Evolutionary conservation across 2,113 vertebrate genomes (phyloP), one percentile per base, ranked within the genome.

Genomic region (Vidua macroura): DNA sequence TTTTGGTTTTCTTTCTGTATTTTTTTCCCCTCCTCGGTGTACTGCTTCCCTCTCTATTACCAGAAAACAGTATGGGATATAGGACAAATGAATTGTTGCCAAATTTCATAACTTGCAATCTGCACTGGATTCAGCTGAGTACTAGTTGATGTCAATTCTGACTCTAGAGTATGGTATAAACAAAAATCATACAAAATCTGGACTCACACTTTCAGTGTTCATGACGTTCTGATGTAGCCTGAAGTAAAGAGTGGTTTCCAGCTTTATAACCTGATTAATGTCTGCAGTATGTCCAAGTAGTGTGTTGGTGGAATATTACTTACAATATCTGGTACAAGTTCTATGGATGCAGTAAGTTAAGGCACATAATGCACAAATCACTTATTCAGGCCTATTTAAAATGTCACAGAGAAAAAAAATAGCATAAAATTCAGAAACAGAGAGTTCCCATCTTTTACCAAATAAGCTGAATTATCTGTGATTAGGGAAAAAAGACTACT

Each of bases 11-110:
- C 7, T 23, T 59, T 44, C 13, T 30, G 0, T 24, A 1, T 10
- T 17, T 18, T 44, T 68, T 24, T 21, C 3, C 2, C n/a, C 7
- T 1, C 14, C 11, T 14, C 6, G 7, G 9, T 35, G 4, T 28
- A 19, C n/a, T 77, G 2, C 17, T 89, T 84, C 46, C 19, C 15
- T 49, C 17, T 48, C 8, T 49, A 24, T 67, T 66, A 53, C 19
- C 31, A 86, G 81, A 55, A 86, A 78, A 25, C 22, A 33, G 16
- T 4, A 27, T 15, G 24, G 11, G 16, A 53, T 12, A n/a, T 24
- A 52, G 52, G 15, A 52, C 6, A 59, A 83, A 44, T 1, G 9
- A 56, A 12, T 64, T 80, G 12, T 15, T 70, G 77, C 25, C 37
- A 49, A 69, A 66, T 44, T 52, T 67, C 9, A 0, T 72, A 58